Percentiles rank a stretch among this genome's conserved stretches.
phyloP scores from a whole-genome alignment of 1,140 invertebrate genomes.

The Drosophila equinoxialis region DNA sequence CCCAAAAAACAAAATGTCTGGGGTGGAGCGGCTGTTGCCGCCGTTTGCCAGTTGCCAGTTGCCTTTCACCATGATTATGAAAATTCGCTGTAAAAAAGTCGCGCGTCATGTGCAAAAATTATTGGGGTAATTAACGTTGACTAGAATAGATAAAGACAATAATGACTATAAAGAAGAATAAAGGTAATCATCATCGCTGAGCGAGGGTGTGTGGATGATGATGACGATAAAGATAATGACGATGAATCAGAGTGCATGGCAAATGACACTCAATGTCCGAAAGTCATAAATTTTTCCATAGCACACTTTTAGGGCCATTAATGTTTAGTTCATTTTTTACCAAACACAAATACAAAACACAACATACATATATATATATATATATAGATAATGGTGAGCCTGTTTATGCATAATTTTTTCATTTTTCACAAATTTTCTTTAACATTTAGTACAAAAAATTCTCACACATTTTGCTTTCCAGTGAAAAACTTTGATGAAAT shows the following conservation, averaged over 20 bases:
- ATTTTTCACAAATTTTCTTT: too few relatives aligned
- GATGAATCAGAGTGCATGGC: conserved; percentile 18
- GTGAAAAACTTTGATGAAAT: too few relatives aligned
- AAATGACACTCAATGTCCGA: conserved; percentile 22
- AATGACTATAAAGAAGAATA: conserved; percentile 10
- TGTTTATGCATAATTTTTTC: too few relatives aligned
- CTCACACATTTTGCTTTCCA: too few relatives aligned
- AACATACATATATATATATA: too few relatives aligned
- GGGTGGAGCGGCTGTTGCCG: neutral
- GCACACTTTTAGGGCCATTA: neutral
- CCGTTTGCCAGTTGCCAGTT: neutral
- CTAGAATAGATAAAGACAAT: conserved; percentile 19
- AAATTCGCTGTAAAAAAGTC: conserved; percentile 14
- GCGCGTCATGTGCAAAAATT: conserved; percentile 22
- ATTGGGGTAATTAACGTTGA: conserved; percentile 23
- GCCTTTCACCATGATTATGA: conserved; percentile 1
- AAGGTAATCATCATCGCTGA: neutral
- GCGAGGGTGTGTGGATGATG: neutral
- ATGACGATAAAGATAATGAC: conserved; percentile 1
- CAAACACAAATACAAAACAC: too few relatives aligned
- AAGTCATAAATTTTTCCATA: conserved; percentile 12
- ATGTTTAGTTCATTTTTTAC: too few relatives aligned
- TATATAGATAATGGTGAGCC: too few relatives aligned
- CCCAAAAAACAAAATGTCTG: conserved; percentile 9
- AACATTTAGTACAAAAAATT: too few relatives aligned